phyloP scores from a whole-genome alignment of 2,113 vertebrate species.

The Pygoscelis adeliae region DNA sequence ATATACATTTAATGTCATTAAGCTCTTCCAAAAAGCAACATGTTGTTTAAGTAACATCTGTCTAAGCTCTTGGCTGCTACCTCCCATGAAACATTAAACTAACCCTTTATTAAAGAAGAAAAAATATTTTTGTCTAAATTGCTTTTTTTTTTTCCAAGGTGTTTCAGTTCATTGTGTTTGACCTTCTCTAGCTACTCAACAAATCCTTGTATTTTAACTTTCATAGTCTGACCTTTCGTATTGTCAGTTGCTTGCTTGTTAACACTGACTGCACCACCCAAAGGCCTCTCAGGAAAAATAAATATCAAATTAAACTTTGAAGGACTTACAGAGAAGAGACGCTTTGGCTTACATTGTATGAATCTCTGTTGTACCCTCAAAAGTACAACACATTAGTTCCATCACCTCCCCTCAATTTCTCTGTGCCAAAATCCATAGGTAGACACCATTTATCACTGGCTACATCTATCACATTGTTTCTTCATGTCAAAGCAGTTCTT shows the following conservation, averaged over 20 bases:
- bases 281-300: neutral
- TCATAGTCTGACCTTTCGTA: constrained; percentile 27
- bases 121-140: neutral
- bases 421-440: neutral
- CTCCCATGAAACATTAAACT: neutral
- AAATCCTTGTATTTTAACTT: constrained; percentile 23
- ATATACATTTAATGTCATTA: neutral
- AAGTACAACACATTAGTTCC: neutral
- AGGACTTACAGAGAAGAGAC: neutral
- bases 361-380: neutral
- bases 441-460: neutral
- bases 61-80: neutral
- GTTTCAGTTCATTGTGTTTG: neutral
- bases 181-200: neutral
- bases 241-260: neutral
- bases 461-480: neutral
- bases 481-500: neutral
- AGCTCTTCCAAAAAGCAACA: neutral
- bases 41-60: neutral
- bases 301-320: neutral
- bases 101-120: neutral
- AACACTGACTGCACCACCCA: neutral
- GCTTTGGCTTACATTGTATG: neutral
- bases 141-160: neutral
- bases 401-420: neutral